Base-by-base conservation (phyloP, 1,140 invertebrate species). In the Pteromalus puparum region DNA sequence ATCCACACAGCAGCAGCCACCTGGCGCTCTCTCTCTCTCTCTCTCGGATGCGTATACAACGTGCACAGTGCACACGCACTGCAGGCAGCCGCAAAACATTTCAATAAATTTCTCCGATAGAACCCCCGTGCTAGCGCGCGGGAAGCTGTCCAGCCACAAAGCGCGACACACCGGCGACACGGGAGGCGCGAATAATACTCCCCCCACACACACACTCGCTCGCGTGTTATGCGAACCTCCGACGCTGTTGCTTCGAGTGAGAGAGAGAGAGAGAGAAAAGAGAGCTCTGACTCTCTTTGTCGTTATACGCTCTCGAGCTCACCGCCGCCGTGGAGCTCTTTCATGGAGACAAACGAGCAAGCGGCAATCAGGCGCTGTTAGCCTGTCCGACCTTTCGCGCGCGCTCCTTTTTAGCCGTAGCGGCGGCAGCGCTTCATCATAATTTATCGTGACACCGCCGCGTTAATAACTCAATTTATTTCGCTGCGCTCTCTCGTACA, bases 381-480 rank as follows among this genome's bases (percentile, higher is more conserved):
- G 91, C 91, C 90, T 82, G 72, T 67, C 87, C 91, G 91, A 93
- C 91, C 91, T 93, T 91, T 92, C 90, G 91, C 90, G 90, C 89
- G 90, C 89, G 88, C 91, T 92, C 90, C 92, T 92, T 92, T 92
- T 91, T 91, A 89, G 89, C 89, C 89, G 89, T 89, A 2, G 30
- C 38, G 73, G 46, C 83, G 83, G 68, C 48, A 73, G n/a, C 92
- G 91, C 91, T 93, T 92, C 92, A 91, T 93, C 92, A 93, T 92
- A 93, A 93, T 93, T 93, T 93, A 93, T 93, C 91, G 91, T 91
- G 90, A 93, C 92, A 92, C 90, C 89, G 91, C 92, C 91, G 90
- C 91, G 91, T 93, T 93, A 92, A 93, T 93, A 93, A 93, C 92
- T 93, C 92, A 92, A 93, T 93, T 93, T 93, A 93, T 93, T 93